Percentiles rank a stretch among this genome's conserved stretches.
phyloP scores from a whole-genome alignment of 2,888 invertebrate species.

The Drosophila ezoana region DNA sequence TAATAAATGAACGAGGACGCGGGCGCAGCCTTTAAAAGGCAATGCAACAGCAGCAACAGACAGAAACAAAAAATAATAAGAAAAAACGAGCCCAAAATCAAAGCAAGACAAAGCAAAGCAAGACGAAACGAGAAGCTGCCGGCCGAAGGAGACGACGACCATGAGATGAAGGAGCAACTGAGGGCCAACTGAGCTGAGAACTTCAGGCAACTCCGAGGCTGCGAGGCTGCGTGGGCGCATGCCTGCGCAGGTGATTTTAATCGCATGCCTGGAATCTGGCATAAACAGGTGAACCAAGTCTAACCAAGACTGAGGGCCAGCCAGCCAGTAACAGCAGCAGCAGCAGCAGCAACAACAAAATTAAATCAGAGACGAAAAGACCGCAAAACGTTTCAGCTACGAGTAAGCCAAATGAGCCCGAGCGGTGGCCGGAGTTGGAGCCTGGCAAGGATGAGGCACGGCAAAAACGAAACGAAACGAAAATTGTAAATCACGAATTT shows the following conservation, averaged over 20 bases:
- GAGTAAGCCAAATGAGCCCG: conserved; percentile 49
- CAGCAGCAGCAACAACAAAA: conserved; percentile 37
- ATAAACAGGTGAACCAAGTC: conserved; percentile 82
- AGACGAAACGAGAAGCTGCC: conserved; percentile 36
- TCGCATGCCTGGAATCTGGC: conserved; percentile 83
- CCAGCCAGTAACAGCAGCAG: conserved; percentile 22
- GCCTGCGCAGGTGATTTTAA: conserved; percentile 84
- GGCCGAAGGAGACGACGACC: conserved; percentile 35
- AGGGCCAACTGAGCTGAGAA: conserved; percentile 17
- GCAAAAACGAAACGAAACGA: conserved; percentile 54
- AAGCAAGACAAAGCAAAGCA: conserved; percentile 41
- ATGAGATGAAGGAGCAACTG: conserved; percentile 36
- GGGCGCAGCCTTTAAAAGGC: conserved; percentile 76
- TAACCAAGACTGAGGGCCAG: conserved; percentile 35
- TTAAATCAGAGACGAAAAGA: conserved; percentile 68
- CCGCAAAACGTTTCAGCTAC: conserved; percentile 39
- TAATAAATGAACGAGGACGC: conserved; percentile 74
- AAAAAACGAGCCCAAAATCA: conserved; percentile 63
- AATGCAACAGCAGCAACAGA: conserved; percentile 29
- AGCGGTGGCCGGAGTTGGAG: conserved; percentile 14
- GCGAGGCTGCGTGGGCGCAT: conserved; percentile 75
- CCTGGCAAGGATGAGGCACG: conserved; percentile 55
- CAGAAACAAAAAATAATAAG: conserved; percentile 46
- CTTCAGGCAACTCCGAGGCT: conserved; percentile 16
- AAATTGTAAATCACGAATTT: conserved; percentile 81